Conservation (phyloP, 2,888 invertebrate species). For the Chromoteleia sp. region DNA sequence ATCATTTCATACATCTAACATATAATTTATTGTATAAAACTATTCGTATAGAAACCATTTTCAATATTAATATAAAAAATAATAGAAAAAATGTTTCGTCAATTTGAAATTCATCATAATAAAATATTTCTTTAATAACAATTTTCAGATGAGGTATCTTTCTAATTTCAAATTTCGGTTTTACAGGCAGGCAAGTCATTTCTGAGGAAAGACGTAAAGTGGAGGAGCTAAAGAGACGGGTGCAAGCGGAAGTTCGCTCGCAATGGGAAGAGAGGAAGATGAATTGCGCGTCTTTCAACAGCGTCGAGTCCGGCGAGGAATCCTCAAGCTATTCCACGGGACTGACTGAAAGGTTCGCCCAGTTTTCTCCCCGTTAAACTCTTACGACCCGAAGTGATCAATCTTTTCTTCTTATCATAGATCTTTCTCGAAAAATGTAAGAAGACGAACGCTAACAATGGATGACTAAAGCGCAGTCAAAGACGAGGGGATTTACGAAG, state of each 20-base stretch:
- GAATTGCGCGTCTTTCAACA: slow-evolving; percentile 88
- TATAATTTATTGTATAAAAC: too few species aligned
- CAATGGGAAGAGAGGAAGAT: slow-evolving; percentile 91
- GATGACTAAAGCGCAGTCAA: slow-evolving; percentile 13
- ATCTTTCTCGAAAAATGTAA: too few species aligned
- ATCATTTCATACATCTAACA: too few species aligned
- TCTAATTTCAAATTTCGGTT: background rate
- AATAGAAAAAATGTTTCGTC: slow-evolving; percentile 5
- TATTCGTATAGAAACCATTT: too few species aligned
- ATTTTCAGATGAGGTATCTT: too few species aligned
- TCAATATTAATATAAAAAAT: too few species aligned
- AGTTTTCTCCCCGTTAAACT: slow-evolving; percentile 15
- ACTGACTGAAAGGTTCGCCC: slow-evolving; percentile 85
- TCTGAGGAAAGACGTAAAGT: slow-evolving; percentile 96
- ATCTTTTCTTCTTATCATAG: slow-evolving; percentile 31
- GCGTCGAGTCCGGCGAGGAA: slow-evolving; percentile 87
- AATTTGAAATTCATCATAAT: too few species aligned
- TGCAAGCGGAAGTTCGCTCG: slow-evolving; percentile 95
- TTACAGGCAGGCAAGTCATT: slow-evolving; percentile 94
- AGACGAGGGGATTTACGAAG: slow-evolving; percentile 13
- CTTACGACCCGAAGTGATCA: slow-evolving; percentile 8
- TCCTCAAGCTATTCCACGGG: slow-evolving; percentile 87
- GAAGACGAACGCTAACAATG: too few species aligned
- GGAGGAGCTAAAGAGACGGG: slow-evolving; percentile 92
- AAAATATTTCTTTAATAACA: too few species aligned